Percentiles rank a stretch among this genome's conserved stretches.
Conservation (phyloP, 2,797 vertebrate species). For the Malacoctenus gilli region DNA sequence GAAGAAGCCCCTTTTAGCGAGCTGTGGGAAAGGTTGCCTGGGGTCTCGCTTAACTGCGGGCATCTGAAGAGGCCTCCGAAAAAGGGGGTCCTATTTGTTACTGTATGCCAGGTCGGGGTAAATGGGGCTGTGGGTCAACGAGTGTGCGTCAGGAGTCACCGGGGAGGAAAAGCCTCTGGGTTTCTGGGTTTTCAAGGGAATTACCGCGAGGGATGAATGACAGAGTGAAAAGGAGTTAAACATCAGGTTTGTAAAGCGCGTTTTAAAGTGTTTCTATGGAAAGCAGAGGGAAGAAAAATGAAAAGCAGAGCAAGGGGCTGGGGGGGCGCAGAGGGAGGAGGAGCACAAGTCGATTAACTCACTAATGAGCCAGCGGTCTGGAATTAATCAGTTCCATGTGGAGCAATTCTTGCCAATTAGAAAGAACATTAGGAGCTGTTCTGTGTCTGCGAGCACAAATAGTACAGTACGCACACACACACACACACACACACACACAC, state of each 20-base stretch:
- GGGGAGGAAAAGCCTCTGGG: slow-evolving; percentile 7
- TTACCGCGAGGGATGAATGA: slow-evolving; percentile 10
- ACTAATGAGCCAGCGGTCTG: slow-evolving; percentile 84
- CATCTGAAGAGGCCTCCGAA: slow-evolving; percentile 61
- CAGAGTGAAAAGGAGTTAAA: not conserved
- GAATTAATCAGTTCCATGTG: slow-evolving; percentile 85
- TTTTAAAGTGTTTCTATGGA: slow-evolving; percentile 15
- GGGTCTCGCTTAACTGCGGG: slow-evolving; percentile 56
- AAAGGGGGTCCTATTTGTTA: slow-evolving; percentile 63
- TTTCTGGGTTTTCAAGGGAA: slow-evolving; percentile 32
- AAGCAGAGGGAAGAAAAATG: slow-evolving; percentile 3
- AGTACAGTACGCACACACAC: slow-evolving; percentile 41
- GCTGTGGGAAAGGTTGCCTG: slow-evolving; percentile 61
- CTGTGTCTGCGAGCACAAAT: slow-evolving; percentile 60
- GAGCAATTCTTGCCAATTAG: slow-evolving; percentile 79
- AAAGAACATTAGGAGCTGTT: slow-evolving; percentile 66
- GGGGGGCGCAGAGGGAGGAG: slow-evolving; percentile 8
- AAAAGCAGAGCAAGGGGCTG: slow-evolving; percentile 17
- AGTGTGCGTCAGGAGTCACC: slow-evolving; percentile 34
- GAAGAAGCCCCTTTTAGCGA: slow-evolving; percentile 68
- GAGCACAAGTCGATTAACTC: slow-evolving; percentile 77
- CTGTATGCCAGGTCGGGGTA: slow-evolving; percentile 66
- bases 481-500: not conserved
- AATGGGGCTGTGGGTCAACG: slow-evolving; percentile 31
- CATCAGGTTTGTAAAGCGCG: slow-evolving; percentile 23